Evolutionary conservation across 2,797 vertebrate genomes (phyloP), one percentile per base, ranked within the genome.

Genomic region (Chloroceryle amazona): DNA sequence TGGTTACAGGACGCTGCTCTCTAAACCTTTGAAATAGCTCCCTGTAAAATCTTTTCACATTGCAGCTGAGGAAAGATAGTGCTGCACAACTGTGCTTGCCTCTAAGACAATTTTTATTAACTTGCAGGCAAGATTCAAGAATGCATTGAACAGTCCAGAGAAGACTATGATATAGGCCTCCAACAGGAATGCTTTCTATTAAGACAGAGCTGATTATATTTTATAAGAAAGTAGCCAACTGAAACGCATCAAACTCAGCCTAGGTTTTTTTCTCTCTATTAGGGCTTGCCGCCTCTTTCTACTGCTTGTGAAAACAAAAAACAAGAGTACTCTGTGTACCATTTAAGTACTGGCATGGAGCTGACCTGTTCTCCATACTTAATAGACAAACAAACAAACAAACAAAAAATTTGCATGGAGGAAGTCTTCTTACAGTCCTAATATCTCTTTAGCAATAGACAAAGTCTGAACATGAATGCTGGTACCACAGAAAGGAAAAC

Each of bases 401-500:
- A n/a, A 86, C 37, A 29, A 11, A 2, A 1, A 2, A 2, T 18
- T 3, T 65, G 19, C 1, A 1, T 11, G 74, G 29, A 71, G 9
- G 8, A 79, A 51, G 13, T 25, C 31, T 26, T 72, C 25, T 76
- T 49, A 25, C 9, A 23, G 13, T 51, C 13, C 21, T 55, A 49
- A 13, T 11, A 47, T 61, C 23, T 75, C 51, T 16, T 13, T 46
- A 72, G 7, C 5, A 60, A 46, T 25, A 18, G 33, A 20, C 2
- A 22, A 65, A 58, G 18, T 62, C 33, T 63, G 55, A 80, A 73
- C 1, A 3, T 22, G 16, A 31, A 12, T 33, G 13, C 12, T 67
- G 9, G 25, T 75, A 15, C 26, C 12, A 54, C 13, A 66, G 26
- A 49, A 81, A 66, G 25, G 3, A 74, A 70, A 83, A 62, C 5